phyloP scores from a whole-genome alignment of 1,140 invertebrate species.

The Neomicropteryx cornuta region DNA sequence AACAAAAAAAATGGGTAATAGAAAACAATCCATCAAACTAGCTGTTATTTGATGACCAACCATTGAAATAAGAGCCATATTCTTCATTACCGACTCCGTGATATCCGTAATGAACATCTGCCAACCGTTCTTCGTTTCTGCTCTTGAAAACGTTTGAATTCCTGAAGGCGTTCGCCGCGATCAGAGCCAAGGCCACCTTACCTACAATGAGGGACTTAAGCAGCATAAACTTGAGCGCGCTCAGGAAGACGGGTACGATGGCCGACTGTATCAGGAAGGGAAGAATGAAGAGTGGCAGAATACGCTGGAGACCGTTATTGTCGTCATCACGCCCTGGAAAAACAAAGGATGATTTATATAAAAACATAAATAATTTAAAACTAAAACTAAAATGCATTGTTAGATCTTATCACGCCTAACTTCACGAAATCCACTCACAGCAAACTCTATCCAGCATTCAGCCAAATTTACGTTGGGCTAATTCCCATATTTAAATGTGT shows the following conservation, averaged over 20 bases:
- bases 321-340: slow-evolving; percentile 40
- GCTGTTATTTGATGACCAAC: too few species aligned
- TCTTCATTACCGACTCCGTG: slow-evolving; percentile 38
- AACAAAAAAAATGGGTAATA: too few species aligned
- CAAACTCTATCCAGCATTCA: too few species aligned
- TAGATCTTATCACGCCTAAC: too few species aligned
- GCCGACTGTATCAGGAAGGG: slow-evolving; percentile 52
- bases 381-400: too few species aligned
- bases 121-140: slow-evolving; percentile 25
- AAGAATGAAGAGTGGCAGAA: slow-evolving; percentile 49
- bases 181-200: slow-evolving; percentile 47
- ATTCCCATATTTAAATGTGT: too few species aligned
- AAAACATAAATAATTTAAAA: background rate
- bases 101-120: slow-evolving; percentile 39
- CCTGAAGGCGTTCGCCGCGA: slow-evolving; percentile 46
- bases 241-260: slow-evolving; percentile 47
- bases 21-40: too few species aligned
- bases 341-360: slow-evolving; percentile 10
- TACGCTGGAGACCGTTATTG: slow-evolving; percentile 41
- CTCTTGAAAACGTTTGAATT: slow-evolving; percentile 35
- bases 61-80: slow-evolving; percentile 40
- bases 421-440: too few species aligned
- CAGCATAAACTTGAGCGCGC: slow-evolving; percentile 50
- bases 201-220: slow-evolving; percentile 51
- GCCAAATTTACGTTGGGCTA: too few species aligned